Percentiles rank a stretch among this genome's conserved stretches.
phyloP scores from a whole-genome alignment of 2,888 invertebrate genomes.

The Octonoba sinensis region DNA sequence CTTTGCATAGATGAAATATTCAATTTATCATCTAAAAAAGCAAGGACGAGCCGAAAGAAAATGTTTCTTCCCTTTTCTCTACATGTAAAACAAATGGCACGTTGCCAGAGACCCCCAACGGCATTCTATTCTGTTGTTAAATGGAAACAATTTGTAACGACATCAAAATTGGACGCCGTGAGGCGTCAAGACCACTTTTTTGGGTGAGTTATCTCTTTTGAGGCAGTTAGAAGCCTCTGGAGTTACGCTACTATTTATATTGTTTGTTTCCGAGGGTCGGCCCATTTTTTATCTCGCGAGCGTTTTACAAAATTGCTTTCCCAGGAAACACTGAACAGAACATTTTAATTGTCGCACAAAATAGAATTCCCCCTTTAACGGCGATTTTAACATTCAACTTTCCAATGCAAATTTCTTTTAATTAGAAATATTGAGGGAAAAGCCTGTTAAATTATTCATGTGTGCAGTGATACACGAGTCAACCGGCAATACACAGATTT shows the following conservation, averaged over 20 bases:
- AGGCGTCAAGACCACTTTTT: slow-evolving; percentile 14
- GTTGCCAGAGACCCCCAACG: slow-evolving; percentile 2
- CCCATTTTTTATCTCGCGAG: neutral
- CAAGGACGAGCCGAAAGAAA: no score
- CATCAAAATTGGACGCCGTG: slow-evolving; percentile 14
- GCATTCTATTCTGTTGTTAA: slow-evolving; percentile 22
- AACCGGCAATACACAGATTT: no score
- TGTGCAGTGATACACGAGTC: no score
- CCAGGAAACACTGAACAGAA: no score
- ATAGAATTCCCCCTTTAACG: no score
- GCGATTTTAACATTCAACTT: no score
- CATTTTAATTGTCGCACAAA: no score
- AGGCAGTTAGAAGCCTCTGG: slow-evolving; percentile 10
- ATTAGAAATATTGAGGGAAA: no score
- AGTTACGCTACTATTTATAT: slow-evolving; percentile 2
- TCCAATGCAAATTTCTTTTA: no score
- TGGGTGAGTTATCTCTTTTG: slow-evolving; percentile 10
- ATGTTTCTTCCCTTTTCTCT: neutral
- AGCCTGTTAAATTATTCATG: no score
- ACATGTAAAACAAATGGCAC: slow-evolving; percentile 15
- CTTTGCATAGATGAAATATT: neutral
- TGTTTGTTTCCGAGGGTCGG: neutral
- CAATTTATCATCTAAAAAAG: slow-evolving; percentile 8
- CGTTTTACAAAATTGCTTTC: no score
- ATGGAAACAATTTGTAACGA: slow-evolving; percentile 26